Percentiles rank a stretch among this genome's conserved stretches.
phyloP scores from a whole-genome alignment of 2,888 invertebrate genomes.

The Diaprepes abbreviatus region DNA sequence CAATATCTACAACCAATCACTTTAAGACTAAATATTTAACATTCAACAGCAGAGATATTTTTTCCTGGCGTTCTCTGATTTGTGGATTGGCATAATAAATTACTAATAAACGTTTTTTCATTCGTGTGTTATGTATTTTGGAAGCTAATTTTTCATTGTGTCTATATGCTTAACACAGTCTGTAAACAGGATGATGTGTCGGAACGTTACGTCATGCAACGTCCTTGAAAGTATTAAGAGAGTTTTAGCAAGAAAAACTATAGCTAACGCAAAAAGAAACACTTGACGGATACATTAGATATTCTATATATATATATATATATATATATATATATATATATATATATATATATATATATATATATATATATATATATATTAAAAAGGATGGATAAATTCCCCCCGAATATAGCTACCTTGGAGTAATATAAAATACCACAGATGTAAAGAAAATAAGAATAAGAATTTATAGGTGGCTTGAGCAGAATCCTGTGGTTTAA shows the following conservation, averaged over 20 bases:
- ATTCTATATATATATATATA: neutral
- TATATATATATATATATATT: too few species aligned
- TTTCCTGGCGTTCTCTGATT: neutral
- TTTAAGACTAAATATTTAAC: conserved; percentile 9
- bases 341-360: too few species aligned
- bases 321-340: too few species aligned
- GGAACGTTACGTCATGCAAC: conserved; percentile 35
- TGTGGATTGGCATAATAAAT: conserved; percentile 8
- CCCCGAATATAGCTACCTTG: too few species aligned
- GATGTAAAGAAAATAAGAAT: too few species aligned
- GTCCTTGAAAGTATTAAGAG: conserved; percentile 9
- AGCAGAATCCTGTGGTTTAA: too few species aligned
- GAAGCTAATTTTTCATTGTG: conserved; percentile 36
- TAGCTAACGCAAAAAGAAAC: too few species aligned
- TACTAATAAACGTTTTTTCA: conserved; percentile 29
- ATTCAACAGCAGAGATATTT: neutral
- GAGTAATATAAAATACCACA: too few species aligned
- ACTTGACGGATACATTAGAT: too few species aligned
- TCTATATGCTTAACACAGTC: conserved; percentile 36
- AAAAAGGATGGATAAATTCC: too few species aligned
- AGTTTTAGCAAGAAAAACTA: conserved; percentile 1
- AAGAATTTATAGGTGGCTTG: too few species aligned
- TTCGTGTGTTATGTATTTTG: conserved; percentile 27
- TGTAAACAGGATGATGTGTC: conserved; percentile 44
- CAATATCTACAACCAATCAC: conserved; percentile 2